Evolutionary conservation across 2,113 vertebrate species (phyloP).

Genomic region (Anas platyrhynchos): DNA sequence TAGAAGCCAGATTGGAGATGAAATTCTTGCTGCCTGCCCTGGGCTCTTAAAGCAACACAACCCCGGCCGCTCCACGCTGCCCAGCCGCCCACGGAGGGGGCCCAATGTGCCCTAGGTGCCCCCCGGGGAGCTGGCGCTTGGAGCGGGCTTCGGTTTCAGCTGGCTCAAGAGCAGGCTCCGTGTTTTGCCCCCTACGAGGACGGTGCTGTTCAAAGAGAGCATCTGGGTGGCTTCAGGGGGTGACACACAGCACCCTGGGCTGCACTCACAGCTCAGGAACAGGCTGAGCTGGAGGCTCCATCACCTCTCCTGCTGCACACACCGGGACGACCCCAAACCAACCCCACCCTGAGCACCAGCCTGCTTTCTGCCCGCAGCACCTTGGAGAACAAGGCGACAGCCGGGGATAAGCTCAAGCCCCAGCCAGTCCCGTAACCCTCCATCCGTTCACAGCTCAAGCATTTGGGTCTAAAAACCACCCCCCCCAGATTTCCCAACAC

Average conservation of each 20-base stretch:
- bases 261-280: background rate
- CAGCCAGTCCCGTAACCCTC: background rate
- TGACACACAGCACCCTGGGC: background rate
- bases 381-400: background rate
- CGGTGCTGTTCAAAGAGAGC: background rate
- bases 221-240: background rate
- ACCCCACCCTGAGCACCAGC: background rate
- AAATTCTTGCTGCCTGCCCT: slow-evolving; percentile 76
- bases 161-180: background rate
- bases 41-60: slow-evolving; percentile 68
- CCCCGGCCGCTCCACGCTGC: background rate
- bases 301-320: rapidly evolving
- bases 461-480: background rate
- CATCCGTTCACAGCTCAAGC: background rate
- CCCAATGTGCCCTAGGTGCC: background rate
- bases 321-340: background rate
- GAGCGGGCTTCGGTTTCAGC: background rate
- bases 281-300: background rate
- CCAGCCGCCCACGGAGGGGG: background rate
- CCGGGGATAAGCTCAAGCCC: background rate
- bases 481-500: background rate
- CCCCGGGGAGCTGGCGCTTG: background rate
- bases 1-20: slow-evolving; percentile 82
- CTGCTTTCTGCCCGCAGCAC: rapidly evolving
- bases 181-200: background rate